Evolutionary conservation across 92 coral and sea anemone species (phyloP), one percentile per base, ranked within the genome.

Genomic region (Meandrina meandrites): DNA sequence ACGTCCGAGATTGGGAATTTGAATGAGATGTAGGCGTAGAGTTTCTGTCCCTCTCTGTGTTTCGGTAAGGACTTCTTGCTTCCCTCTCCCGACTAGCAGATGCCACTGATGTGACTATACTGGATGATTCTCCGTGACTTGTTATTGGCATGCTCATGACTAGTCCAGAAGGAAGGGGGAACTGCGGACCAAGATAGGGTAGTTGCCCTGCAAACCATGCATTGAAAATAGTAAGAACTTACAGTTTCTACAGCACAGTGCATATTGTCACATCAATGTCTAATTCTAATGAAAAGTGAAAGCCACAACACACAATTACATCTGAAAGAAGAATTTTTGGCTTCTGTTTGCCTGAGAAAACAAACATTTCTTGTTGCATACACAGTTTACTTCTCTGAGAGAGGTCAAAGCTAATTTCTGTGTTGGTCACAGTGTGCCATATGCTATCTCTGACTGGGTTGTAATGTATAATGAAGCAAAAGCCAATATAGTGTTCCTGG

Each of bases 121-220:
- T 86, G 9, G 89, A 66, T 71, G 89, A 68, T 72, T 86, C 89
- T 68, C 89, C 85, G 58, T 86, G 78, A 47, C 84, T 79, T n/a
- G 85, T 28, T 24, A 80, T 34, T 35, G 89, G 89, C 89, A 86
- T 79, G 50, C 89, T 86, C 77, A 86, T 79, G 40, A 79, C 85
- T 17, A 86, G 58, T 16, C 89, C 89, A 51, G 84, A 70, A 9
- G 79, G 85, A 27, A 86, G 79, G 1, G 88, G 1, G 48, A 85
- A 78, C 88, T 76, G 88, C 8, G 82, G 69, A 28, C 88, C 76
- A 21, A 85, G 57, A 45, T 66, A 85, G 8, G 82, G 88, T 31
- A 76, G 18, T 45, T 79, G 40, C n/a, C 88, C 88, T 62, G 48
- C 28, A 31, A 50, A 50, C 64, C 37, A 77, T 2, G 16, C 31